Evolutionary conservation across 2,113 vertebrate species (phyloP).

Genomic region (Solea solea): DNA sequence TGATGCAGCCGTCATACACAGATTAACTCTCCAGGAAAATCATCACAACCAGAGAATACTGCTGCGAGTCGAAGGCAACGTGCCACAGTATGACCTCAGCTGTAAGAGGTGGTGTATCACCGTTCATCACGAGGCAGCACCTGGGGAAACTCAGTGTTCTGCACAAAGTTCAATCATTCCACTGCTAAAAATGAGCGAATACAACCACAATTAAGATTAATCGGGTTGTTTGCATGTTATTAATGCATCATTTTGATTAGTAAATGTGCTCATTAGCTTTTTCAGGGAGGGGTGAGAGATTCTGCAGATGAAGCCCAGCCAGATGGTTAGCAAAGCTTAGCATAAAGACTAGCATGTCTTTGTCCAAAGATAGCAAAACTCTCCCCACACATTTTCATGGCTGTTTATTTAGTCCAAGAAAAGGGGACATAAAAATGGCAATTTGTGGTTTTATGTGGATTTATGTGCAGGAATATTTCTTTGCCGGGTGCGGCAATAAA

Average conservation of each 20-base stretch:
- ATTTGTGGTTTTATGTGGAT: not conserved
- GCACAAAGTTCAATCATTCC: not conserved
- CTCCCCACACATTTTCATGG: not conserved
- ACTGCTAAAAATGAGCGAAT: not conserved
- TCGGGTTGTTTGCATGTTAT: not conserved
- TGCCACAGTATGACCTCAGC: conserved; percentile 56
- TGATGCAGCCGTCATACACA: conserved; percentile 9
- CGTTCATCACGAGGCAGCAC: conserved; percentile 3
- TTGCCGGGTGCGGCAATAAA: not conserved
- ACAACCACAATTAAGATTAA: not conserved
- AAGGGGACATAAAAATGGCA: not conserved
- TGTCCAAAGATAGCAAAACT: not conserved
- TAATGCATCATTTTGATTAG: not conserved
- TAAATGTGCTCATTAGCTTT: not conserved
- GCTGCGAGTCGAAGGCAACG: conserved; percentile 70
- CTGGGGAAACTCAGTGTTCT: not conserved
- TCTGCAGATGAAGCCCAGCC: not conserved
- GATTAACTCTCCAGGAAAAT: conserved; percentile 61
- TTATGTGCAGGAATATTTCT: not conserved
- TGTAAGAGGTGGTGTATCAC: conserved; percentile 71
- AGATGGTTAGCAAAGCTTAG: not conserved
- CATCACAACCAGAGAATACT: conserved; percentile 65
- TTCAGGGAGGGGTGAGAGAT: not conserved
- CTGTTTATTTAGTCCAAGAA: not conserved
- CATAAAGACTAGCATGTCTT: not conserved